A percentile compares a stretch with the other conserved stretches of the same genome.
Conservation (phyloP, 2,888 invertebrate species). For the Apamea anceps region DNA sequence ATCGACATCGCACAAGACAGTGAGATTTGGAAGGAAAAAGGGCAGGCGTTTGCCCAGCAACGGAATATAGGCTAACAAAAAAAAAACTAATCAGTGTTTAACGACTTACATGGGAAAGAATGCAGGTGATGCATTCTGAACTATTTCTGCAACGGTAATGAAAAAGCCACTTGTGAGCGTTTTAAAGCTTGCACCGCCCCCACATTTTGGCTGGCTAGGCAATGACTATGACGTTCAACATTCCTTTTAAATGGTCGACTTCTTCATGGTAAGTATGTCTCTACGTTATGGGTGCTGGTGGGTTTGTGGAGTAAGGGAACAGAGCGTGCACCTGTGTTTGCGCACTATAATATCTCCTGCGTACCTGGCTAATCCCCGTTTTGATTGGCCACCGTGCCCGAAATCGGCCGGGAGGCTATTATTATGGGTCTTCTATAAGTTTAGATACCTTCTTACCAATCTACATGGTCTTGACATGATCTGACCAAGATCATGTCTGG, state of each 20-base stretch:
- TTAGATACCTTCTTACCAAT: neutral
- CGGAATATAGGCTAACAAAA: neutral
- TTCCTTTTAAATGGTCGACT: neutral
- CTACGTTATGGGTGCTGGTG: neutral
- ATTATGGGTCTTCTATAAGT: neutral
- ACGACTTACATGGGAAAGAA: conserved; percentile 18
- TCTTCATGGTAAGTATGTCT: neutral
- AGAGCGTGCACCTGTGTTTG: too few species aligned
- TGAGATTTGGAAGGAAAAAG: neutral
- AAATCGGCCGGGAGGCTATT: too few species aligned
- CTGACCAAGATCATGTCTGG: too few species aligned
- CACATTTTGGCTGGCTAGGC: conserved; percentile 6
- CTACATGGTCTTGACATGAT: too few species aligned
- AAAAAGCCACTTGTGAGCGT: neutral
- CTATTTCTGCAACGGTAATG: conserved; percentile 37
- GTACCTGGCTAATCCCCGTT: too few species aligned
- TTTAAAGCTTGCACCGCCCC: conserved; percentile 17
- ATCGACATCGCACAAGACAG: neutral
- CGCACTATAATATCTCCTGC: too few species aligned
- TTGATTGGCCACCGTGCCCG: too few species aligned
- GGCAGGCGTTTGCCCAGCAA: neutral
- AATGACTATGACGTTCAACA: conserved; percentile 1
- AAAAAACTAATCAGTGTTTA: neutral
- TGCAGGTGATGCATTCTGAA: conserved; percentile 38
- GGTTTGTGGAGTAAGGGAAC: too few species aligned